Conservation (phyloP, 1,140 invertebrate genomes). For the Drosophila nikananu region DNA sequence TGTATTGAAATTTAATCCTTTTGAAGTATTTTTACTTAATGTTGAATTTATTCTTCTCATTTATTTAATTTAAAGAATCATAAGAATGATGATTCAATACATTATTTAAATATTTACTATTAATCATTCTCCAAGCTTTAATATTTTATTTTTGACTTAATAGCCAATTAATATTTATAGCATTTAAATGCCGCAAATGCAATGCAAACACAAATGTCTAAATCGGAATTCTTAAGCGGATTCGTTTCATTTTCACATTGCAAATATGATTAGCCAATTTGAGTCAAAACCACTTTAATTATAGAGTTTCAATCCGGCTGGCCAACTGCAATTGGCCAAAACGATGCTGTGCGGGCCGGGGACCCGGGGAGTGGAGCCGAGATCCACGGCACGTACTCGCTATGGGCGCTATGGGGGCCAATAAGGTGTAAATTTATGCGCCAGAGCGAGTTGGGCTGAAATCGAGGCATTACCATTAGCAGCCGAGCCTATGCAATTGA, state of each 20-base stretch:
- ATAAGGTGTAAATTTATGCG: constrained; percentile 84
- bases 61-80: no score
- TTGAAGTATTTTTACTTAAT: no score
- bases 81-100: no score
- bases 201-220: constrained; percentile 28
- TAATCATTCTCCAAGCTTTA: neutral
- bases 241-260: constrained; percentile 52
- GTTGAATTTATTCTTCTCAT: no score
- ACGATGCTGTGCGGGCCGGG: constrained; percentile 31
- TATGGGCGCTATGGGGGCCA: constrained; percentile 80
- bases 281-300: constrained; percentile 83
- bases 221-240: constrained; percentile 57
- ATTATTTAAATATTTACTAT: neutral
- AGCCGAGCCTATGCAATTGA: constrained; percentile 72
- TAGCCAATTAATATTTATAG: constrained; percentile 34
- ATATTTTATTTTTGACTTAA: neutral
- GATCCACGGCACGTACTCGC: constrained; percentile 64
- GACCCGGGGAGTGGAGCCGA: constrained; percentile 1
- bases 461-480: constrained; percentile 53
- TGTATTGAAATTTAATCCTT: neutral
- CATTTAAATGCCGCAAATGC: constrained; percentile 55
- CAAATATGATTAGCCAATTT: constrained; percentile 82
- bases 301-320: constrained; percentile 63
- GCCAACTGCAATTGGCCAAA: constrained; percentile 55
- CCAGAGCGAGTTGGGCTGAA: constrained; percentile 32